Percentiles rank a stretch among this genome's conserved stretches.
phyloP scores from a whole-genome alignment of 64 coral and sea anemone genomes.

The Montipora efflorescens region DNA sequence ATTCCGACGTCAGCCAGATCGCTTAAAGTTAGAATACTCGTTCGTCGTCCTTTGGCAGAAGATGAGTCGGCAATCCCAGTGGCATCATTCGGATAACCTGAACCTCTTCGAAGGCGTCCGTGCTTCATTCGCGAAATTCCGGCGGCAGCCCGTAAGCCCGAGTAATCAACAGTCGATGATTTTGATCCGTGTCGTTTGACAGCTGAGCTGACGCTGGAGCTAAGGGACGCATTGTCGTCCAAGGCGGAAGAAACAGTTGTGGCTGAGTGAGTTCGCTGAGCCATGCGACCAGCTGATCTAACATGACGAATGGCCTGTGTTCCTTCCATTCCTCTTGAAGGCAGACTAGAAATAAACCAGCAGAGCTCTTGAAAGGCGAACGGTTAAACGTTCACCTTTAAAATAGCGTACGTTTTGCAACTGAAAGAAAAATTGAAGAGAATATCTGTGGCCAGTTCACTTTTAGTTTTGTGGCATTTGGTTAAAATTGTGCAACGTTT shows the following conservation, averaged over 20 bases:
- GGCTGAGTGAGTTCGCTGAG: conserved; percentile 59
- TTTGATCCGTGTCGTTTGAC: conserved; percentile 32
- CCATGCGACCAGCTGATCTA: conserved; percentile 50
- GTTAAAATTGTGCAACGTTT: no score
- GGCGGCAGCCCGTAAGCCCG: conserved; percentile 58
- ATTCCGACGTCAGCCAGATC: conserved; percentile 74
- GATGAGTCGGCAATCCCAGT: not conserved
- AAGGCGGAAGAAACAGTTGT: conserved; percentile 41
- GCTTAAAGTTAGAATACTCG: conserved; percentile 78
- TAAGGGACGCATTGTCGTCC: conserved; percentile 77
- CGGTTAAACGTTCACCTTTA: no score
- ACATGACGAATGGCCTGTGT: not conserved
- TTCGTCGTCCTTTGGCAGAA: conserved; percentile 39
- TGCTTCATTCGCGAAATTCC: conserved; percentile 80
- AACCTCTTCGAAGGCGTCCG: conserved; percentile 48
- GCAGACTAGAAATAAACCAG: no score
- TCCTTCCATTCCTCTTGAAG: not conserved
- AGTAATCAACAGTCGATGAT: conserved; percentile 68
- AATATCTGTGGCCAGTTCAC: no score
- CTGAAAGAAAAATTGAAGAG: no score
- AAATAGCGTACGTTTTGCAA: not conserved
- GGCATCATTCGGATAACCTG: not conserved
- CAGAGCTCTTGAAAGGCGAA: no score
- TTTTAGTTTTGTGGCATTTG: no score
- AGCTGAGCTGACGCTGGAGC: conserved; percentile 43